These are phyloP conservation scores for Cinclus cinclus DNA, from an alignment of 2,113 vertebrate genomes.

Conservation along the genomic window DNA sequence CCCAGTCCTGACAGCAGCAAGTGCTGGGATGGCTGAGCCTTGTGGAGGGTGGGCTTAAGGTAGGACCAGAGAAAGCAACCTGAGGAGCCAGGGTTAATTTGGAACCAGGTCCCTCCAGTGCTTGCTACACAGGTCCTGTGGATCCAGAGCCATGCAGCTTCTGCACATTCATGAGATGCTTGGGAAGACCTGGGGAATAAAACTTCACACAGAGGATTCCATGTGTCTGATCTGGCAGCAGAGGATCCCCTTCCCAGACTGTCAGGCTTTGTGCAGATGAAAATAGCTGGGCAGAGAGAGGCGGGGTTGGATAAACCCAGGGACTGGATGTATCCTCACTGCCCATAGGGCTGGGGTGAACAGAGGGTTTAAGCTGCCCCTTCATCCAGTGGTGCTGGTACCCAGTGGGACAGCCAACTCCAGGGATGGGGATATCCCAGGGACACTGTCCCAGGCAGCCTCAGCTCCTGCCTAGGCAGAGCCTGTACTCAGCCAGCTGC, in stretches of 20 bases:
- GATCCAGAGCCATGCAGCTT: neutral
- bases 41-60: neutral
- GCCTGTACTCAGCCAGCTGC: neutral
- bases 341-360: neutral
- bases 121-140: neutral
- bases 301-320: neutral
- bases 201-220: neutral
- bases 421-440: neutral
- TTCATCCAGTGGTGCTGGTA: neutral
- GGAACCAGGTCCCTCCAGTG: neutral
- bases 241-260: neutral
- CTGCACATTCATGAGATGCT: neutral
- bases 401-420: neutral
- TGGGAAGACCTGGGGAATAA: neutral
- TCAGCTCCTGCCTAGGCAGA: neutral
- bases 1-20: neutral
- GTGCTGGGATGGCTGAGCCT: neutral
- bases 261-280: neutral
- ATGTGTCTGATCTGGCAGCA: neutral
- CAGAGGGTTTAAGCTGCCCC: neutral
- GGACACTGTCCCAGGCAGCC: neutral
- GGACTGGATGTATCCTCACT: neutral
- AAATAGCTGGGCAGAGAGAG: neutral
- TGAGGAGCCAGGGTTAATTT: neutral
- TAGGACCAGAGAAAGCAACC: neutral